Evolutionary conservation across 2,113 vertebrate genomes (phyloP).

Genomic region (Pseudorectes ferrugineus): DNA sequence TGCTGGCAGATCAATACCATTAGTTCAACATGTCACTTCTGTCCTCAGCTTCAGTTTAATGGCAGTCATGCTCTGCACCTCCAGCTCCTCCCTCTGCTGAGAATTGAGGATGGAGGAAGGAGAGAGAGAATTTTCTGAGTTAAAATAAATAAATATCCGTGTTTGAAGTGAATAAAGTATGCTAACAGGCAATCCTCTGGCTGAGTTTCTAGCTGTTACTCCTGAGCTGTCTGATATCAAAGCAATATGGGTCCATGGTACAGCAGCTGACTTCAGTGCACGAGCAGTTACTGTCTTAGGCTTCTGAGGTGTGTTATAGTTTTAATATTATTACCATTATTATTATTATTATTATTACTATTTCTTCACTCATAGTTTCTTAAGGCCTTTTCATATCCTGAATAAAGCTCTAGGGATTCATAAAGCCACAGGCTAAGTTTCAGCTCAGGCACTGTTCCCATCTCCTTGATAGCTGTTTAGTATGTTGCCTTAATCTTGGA

Average conservation of each 20-base stretch:
- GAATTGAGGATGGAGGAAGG: not conserved
- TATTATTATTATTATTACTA: slow-evolving; percentile 56
- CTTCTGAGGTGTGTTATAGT: not conserved
- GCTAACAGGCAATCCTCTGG: not conserved
- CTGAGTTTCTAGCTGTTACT: slow-evolving; percentile 49
- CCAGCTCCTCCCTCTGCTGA: not conserved
- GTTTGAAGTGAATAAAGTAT: slow-evolving; percentile 8
- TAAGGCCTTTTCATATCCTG: slow-evolving; percentile 18
- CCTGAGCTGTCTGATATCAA: slow-evolving; percentile 23
- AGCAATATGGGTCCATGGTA: not conserved
- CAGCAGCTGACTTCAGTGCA: slow-evolving; percentile 13
- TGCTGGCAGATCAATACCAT: not conserved
- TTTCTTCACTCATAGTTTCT: slow-evolving; percentile 27
- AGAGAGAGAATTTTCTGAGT: not conserved
- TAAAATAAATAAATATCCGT: not conserved
- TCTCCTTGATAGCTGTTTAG: slow-evolving; percentile 40
- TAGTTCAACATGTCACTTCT: not conserved
- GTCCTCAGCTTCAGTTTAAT: not conserved
- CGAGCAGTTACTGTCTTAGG: slow-evolving; percentile 27
- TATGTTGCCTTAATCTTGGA: slow-evolving; percentile 15
- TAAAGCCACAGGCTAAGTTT: slow-evolving; percentile 33
- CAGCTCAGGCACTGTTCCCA: not conserved
- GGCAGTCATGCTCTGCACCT: not conserved
- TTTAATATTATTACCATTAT: slow-evolving; percentile 54
- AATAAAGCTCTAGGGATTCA: slow-evolving; percentile 27